Evolutionary conservation across 2,797 vertebrate genomes (phyloP), one percentile per base, ranked within the genome.

Genomic region (Pseudomugil tenellus): DNA sequence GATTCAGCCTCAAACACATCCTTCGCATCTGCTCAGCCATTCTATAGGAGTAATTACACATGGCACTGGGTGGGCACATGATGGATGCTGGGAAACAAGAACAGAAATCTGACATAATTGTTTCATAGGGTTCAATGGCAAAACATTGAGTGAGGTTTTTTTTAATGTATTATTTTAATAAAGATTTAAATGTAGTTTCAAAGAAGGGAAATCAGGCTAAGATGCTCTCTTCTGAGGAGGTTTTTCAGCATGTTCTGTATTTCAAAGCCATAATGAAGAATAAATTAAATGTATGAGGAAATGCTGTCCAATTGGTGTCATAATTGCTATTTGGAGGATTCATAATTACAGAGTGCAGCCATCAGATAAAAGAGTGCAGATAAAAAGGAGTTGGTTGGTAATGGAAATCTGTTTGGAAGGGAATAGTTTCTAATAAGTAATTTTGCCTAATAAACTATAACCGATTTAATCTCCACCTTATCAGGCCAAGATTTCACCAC

Each of bases 401-500:
- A 94, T 94, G 92, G 92, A 93, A 95, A 95, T 93, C 88, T 94
- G 92, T 94, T 94, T 95, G 91, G 92, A 94, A 90, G 92, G 90
- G 92, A 94, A 92, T 88, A 91, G 89, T 92, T 92, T 89, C 92
- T 95, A 94, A 95, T 94, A 94, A 94, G 92, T 95, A 92, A 95
- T 95, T 95, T 94, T 94, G 91, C 91, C 93, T 95, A 95, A 95
- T 95, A 95, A 95, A 95, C 93, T 94, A 94, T 94, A 95, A 94
- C 94, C 91, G 93, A 95, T 95, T 94, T 94, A 95, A 95, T 95
- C 94, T 94, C 80, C 90, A 91, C 93, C 92, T 94, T 95, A 96
- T 95, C 95, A 92, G 93, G 90, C 94, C 92, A 95, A 97, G 95
- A 94, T 95, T 96, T 96, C 94, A 95, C 95, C 96, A 95, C 95